These are phyloP conservation scores for Drosophila melanosoma DNA, from an alignment of 2,888 invertebrate genomes.

Conservation along the genomic window DNA sequence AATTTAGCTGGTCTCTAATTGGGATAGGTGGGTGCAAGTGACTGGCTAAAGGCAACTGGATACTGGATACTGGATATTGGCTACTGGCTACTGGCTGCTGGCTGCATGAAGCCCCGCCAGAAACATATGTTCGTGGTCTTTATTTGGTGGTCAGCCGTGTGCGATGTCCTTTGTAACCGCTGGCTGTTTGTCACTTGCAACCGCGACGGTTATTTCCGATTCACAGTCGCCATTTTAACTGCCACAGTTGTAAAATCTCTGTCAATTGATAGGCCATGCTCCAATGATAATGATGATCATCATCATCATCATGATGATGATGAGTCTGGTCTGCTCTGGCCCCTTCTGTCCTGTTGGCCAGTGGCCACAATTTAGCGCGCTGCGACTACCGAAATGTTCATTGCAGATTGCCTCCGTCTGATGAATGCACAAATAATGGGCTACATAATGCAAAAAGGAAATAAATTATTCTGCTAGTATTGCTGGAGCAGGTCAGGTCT, in stretches of 20 bases:
- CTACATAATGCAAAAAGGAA: slow-evolving; percentile 70
- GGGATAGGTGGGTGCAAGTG: not conserved
- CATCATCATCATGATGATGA: not conserved
- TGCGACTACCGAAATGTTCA: slow-evolving; percentile 70
- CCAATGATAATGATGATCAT: slow-evolving; percentile 2
- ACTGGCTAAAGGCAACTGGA: not conserved
- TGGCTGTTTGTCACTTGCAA: slow-evolving; percentile 81
- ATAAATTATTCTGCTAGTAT: slow-evolving; percentile 61
- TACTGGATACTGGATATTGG: not conserved
- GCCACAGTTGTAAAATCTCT: slow-evolving; percentile 57
- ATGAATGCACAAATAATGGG: slow-evolving; percentile 72
- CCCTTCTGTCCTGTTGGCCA: slow-evolving; percentile 12
- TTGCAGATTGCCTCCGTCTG: slow-evolving; percentile 44
- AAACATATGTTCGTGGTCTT: slow-evolving; percentile 83
- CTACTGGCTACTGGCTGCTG: not conserved
- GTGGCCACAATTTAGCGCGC: slow-evolving; percentile 60
- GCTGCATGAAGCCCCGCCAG: slow-evolving; percentile 19
- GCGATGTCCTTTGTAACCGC: slow-evolving; percentile 39
- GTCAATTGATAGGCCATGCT: slow-evolving; percentile 65
- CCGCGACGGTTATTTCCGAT: slow-evolving; percentile 70
- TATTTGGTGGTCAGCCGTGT: slow-evolving; percentile 76
- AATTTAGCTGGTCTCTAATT: not conserved
- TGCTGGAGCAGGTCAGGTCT: slow-evolving; percentile 18
- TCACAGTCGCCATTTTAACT: slow-evolving; percentile 49
- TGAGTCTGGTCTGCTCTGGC: not conserved